phyloP scores from a whole-genome alignment of 2,888 invertebrate genomes.

The Drosophila mimetica region DNA sequence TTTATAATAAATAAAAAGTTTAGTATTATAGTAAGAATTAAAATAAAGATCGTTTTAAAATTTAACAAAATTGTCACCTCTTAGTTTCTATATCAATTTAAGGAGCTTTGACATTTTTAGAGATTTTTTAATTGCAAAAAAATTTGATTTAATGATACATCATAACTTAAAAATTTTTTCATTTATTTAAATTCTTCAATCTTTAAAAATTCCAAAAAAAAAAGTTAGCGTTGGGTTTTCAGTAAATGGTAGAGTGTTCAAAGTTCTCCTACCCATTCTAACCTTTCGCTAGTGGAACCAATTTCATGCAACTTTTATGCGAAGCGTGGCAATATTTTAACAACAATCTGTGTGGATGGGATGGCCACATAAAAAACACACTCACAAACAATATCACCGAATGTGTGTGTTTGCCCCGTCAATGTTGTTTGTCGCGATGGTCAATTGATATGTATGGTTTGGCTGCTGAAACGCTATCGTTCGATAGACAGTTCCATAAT shows the following conservation, averaged over 20 bases:
- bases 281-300: constrained; percentile 16
- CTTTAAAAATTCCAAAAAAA: too few relatives aligned
- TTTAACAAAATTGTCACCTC: too few relatives aligned
- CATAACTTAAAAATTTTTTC: too few relatives aligned
- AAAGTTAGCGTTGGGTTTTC: too few relatives aligned
- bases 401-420: constrained; percentile 16
- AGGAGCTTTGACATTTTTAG: too few relatives aligned
- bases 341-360: constrained; percentile 68
- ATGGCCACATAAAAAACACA: constrained; percentile 22
- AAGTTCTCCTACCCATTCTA: neutral
- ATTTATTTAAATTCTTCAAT: too few relatives aligned
- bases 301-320: constrained; percentile 55
- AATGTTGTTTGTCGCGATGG: constrained; percentile 47
- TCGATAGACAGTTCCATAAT: constrained; percentile 21
- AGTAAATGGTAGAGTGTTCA: constrained; percentile 46
- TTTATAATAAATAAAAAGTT: too few relatives aligned
- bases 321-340: constrained; percentile 76
- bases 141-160: too few relatives aligned
- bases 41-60: too few relatives aligned
- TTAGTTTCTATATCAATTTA: too few relatives aligned
- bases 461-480: constrained; percentile 28
- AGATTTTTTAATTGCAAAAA: too few relatives aligned
- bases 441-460: constrained; percentile 46
- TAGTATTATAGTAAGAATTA: too few relatives aligned
- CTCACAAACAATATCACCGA: constrained; percentile 17